Conservation (phyloP, 2,113 vertebrate species). For the Clupea harengus region DNA sequence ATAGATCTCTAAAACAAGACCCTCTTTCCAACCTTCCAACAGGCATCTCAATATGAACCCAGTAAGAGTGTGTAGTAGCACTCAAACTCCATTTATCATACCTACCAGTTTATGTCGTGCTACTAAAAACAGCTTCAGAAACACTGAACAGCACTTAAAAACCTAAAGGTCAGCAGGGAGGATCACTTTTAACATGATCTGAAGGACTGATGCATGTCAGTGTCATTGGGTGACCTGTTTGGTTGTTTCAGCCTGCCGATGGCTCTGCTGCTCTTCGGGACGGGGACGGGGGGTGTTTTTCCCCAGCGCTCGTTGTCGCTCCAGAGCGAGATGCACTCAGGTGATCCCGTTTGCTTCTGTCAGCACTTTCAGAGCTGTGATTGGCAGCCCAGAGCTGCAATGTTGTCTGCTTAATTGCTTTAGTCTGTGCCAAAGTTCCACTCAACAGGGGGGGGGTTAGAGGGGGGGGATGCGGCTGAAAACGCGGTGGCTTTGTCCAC, state of each 20-base stretch:
- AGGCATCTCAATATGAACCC: neutral
- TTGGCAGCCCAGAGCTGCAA: conserved; percentile 20
- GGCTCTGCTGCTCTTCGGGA: neutral
- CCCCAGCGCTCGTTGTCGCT: neutral
- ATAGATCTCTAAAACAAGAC: neutral
- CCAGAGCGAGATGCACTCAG: conserved; percentile 2
- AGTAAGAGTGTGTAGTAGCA: neutral
- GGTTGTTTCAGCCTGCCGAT: neutral
- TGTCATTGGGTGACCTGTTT: conserved; percentile 14
- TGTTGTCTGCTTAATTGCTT: conserved; percentile 33
- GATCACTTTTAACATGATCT: neutral
- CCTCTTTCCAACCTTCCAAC: neutral
- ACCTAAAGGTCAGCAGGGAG: neutral
- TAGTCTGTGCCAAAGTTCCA: conserved; percentile 19
- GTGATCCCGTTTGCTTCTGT: conserved; percentile 14
- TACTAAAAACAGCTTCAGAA: neutral
- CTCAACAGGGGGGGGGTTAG: neutral
- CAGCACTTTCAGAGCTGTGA: conserved; percentile 26
- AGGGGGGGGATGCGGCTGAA: neutral
- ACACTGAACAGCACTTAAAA: neutral
- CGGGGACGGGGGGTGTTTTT: neutral
- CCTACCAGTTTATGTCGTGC: neutral
- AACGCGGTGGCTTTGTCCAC: neutral
- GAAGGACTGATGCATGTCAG: neutral
- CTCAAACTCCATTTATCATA: neutral